These are phyloP conservation scores for Eilema sororculum DNA, from an alignment of 2,888 invertebrate species.

Conservation along the genomic window DNA sequence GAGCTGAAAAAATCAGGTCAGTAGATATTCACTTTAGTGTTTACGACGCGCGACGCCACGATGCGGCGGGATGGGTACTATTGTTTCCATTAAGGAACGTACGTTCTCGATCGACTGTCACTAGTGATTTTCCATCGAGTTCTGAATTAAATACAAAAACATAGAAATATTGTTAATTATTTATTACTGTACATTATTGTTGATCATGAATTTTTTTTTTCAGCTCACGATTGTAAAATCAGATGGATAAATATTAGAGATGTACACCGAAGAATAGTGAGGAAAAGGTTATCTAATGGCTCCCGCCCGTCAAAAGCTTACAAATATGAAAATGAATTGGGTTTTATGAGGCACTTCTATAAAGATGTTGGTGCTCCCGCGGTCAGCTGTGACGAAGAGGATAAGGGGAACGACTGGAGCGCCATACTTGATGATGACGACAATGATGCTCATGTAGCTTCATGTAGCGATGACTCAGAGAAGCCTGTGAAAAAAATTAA, in stretches of 20 bases:
- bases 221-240: conserved; percentile 79
- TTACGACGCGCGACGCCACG: conserved; percentile 45
- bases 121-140: conserved; percentile 24
- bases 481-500: conserved; percentile 46
- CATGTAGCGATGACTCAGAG: conserved; percentile 60
- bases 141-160: background rate
- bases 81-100: conserved; percentile 16
- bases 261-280: conserved; percentile 74
- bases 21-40: conserved; percentile 48
- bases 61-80: conserved; percentile 26
- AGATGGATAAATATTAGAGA: conserved; percentile 83
- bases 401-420: conserved; percentile 39
- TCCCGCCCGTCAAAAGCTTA: conserved; percentile 61
- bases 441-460: background rate
- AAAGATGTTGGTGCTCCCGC: conserved; percentile 60
- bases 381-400: conserved; percentile 52
- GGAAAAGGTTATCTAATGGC: conserved; percentile 56
- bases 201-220: conserved; percentile 40
- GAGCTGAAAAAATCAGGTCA: conserved; percentile 76
- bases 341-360: conserved; percentile 75
- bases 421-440: conserved; percentile 20
- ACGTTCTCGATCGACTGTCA: background rate
- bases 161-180: too few relatives aligned
- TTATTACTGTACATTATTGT: too few relatives aligned
- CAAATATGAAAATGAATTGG: conserved; percentile 74